A percentile compares a stretch with the other conserved stretches of the same genome.
These are phyloP conservation scores for Chondrilla cf. caribensis DNA, from an alignment of 37 sponge, comb jelly and placozoan genomes.

Conservation along the genomic window DNA sequence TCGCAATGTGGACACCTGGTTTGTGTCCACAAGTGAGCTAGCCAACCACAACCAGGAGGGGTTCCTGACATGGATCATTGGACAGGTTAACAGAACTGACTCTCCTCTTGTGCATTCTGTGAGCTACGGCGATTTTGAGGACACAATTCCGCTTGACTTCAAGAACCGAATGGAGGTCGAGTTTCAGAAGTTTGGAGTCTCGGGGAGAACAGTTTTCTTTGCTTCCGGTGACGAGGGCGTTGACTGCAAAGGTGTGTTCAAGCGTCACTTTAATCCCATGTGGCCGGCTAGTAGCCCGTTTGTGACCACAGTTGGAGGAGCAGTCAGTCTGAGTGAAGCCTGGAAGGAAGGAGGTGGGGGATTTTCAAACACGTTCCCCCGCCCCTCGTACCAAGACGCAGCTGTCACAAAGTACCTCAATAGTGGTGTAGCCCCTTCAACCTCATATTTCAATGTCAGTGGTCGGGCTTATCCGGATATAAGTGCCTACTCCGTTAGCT, in stretches of 20 bases:
- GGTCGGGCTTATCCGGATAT: slow-evolving; percentile 93
- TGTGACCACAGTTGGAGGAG: slow-evolving; percentile 89
- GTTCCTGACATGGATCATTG: slow-evolving; percentile 83
- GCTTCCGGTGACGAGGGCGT: slow-evolving; percentile 84
- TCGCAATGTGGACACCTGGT: slow-evolving; percentile 69
- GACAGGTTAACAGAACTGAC: slow-evolving; percentile 64
- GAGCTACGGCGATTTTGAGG: slow-evolving; percentile 87
- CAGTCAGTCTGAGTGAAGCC: slow-evolving; percentile 26
- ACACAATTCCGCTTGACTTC: slow-evolving; percentile 49
- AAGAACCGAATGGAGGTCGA: slow-evolving; percentile 67
- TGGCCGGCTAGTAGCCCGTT: slow-evolving; percentile 87
- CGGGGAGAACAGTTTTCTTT: slow-evolving; percentile 82
- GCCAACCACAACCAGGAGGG: slow-evolving; percentile 82
- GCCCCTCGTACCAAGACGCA: slow-evolving; percentile 80
- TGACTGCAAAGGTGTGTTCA: slow-evolving; percentile 14
- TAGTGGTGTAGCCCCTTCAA: slow-evolving; percentile 47
- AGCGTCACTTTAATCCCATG: slow-evolving; percentile 40
- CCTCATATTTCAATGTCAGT: slow-evolving; percentile 65
- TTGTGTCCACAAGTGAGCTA: slow-evolving; percentile 49
- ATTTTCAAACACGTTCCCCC: slow-evolving; percentile 74
- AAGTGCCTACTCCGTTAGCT: slow-evolving; percentile 77
- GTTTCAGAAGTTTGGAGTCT: slow-evolving; percentile 88
- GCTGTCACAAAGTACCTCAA: slow-evolving; percentile 72
- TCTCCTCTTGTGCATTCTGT: slow-evolving; percentile 84
- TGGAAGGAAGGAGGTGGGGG: slow-evolving; percentile 82